A percentile compares a stretch with the other conserved stretches of the same genome.
Conservation (phyloP, 2,797 vertebrate species). For the Neosalanx taihuensis region DNA sequence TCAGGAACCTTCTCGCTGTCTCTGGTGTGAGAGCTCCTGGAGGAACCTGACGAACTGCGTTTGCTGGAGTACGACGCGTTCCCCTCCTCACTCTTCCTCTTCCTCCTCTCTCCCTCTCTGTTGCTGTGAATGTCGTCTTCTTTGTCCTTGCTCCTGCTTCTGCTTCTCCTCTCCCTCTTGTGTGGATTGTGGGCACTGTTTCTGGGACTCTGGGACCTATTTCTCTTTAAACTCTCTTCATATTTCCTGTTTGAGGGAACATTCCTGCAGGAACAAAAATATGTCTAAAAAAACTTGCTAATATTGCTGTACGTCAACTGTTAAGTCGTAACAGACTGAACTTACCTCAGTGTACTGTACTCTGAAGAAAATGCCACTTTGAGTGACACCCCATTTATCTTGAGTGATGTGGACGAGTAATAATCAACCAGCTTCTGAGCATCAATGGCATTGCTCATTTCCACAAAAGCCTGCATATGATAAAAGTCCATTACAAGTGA, state of each 20-base stretch:
- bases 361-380: constrained; percentile 65
- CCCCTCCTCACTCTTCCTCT: constrained; percentile 6
- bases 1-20: not conserved
- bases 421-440: constrained; percentile 70
- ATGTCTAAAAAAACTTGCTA: not conserved
- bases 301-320: not conserved
- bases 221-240: constrained; percentile 28
- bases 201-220: constrained; percentile 30
- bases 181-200: constrained; percentile 8
- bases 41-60: not conserved
- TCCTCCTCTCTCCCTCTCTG: constrained; percentile 1
- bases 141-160: not conserved
- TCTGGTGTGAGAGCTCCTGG: constrained; percentile 12
- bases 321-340: not conserved
- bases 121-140: not conserved
- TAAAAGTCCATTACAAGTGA: not conserved
- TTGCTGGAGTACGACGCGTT: constrained; percentile 20
- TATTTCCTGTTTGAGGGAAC: constrained; percentile 40
- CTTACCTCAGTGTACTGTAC: constrained; percentile 67
- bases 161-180: constrained; percentile 19
- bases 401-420: constrained; percentile 57
- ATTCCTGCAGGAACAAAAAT: constrained; percentile 37
- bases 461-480: constrained; percentile 60
- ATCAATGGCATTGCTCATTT: constrained; percentile 59
- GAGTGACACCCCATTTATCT: constrained; percentile 58